Base-by-base conservation (phyloP, 2,888 invertebrate genomes). In the Tipula unca region DNA sequence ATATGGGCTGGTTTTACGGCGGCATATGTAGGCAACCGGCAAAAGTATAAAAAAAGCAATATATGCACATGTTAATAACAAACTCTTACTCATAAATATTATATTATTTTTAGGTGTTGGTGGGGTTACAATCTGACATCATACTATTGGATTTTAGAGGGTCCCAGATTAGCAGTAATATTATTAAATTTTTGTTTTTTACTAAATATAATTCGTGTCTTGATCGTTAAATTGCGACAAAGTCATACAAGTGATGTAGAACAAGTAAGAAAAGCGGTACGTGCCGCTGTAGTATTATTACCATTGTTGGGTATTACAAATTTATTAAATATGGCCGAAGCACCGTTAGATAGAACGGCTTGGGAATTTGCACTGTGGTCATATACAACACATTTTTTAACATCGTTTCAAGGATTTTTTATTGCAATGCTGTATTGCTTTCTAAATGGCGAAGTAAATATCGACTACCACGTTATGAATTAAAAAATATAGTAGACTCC, bases 131-230 rank as follows among this genome's bases (percentile, higher is more conserved):
- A 96, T 89, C 93, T 96, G 87, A 93, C 94, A 6, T 90, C 92
- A 0, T 94, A 95, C 88, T 97, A 96, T 89, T 98, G 98, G 97
- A 96, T 98, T 87, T 91, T 98, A 32, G 98, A 98, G 90, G 97
- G 95, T 29, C 98, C 98, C 0, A 92, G 98, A 85, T 92, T 96
- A 86, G 93, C 93, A 1, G 94, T 97, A 29, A 94, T 98, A 87
- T 89, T 95, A 91, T 91, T 95, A 17, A 97, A 97, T 89, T 93
- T 96, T 86, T 89, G 94, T 85, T 96, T 97, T 89, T 91, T 97
- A 84, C 90, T 96, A 86, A 96, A 96, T 88, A 96, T 97, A 85
- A 94, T 97, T 88, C 93, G 95, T 85, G 96, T 96, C 0, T 90
- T 97, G 86, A 93, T 96, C 14, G 92, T 94, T 82, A 96, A 97